phyloP scores from a whole-genome alignment of 2,888 invertebrate genomes.

The Lumbricus terrestris region DNA sequence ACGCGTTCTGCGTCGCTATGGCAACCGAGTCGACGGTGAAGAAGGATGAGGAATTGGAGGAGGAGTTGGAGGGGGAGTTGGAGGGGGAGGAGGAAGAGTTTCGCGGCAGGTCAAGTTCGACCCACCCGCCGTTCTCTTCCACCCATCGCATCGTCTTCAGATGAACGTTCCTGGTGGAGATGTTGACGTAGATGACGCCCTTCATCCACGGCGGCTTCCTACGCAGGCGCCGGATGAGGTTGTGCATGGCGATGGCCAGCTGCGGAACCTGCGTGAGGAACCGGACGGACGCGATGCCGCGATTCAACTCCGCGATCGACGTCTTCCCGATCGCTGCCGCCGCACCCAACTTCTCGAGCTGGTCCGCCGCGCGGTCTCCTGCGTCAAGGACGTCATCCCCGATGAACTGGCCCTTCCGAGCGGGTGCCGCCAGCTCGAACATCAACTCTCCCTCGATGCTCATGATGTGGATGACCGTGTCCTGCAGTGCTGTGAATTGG shows the following conservation, averaged over 20 bases:
- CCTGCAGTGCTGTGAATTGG: neutral
- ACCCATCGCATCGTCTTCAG: neutral
- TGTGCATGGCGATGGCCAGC: neutral
- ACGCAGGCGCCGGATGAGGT: neutral
- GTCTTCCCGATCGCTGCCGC: neutral
- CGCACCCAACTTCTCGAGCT: neutral
- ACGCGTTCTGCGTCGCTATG: neutral
- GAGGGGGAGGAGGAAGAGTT: neutral
- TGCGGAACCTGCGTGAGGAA: neutral
- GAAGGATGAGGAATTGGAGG: too few relatives aligned
- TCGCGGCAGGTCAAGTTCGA: neutral
- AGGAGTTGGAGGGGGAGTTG: too few relatives aligned
- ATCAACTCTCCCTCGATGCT: neutral
- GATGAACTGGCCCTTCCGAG: neutral
- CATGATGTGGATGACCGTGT: neutral
- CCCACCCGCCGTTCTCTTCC: neutral
- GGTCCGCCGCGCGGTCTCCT: neutral
- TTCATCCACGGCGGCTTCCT: neutral
- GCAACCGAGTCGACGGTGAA: neutral
- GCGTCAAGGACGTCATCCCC: slow-evolving; percentile 5
- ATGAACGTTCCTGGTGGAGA: neutral
- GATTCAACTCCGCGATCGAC: neutral
- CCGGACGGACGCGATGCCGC: neutral
- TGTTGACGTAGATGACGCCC: neutral
- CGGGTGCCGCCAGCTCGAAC: neutral